Evolutionary conservation across 2,113 vertebrate genomes (phyloP).

Genomic region (Henicopernis longicauda): DNA sequence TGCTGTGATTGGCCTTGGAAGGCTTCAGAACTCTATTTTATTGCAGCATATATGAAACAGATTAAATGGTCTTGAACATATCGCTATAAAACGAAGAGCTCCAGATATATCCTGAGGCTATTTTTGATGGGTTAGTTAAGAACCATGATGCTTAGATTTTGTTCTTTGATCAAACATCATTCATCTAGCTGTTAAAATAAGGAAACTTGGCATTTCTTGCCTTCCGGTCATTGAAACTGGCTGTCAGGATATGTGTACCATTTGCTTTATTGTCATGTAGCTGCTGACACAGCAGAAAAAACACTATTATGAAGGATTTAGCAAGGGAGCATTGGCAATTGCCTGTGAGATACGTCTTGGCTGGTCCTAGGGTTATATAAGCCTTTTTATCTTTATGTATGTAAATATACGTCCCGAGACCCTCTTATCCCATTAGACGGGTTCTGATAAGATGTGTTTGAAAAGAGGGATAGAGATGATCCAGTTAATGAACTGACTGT

Average conservation of each 20-base stretch:
- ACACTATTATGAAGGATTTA: neutral
- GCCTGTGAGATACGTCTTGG: neutral
- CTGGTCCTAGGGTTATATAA: neutral
- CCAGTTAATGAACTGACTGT: neutral
- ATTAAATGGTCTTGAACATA: neutral
- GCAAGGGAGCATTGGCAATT: neutral
- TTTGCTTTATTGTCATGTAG: neutral
- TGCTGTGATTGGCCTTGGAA: neutral
- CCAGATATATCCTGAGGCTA: neutral
- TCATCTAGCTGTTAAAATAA: neutral
- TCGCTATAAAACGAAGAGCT: neutral
- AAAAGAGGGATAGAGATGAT: neutral
- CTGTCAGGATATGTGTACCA: neutral
- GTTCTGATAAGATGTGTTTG: neutral
- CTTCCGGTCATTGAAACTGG: neutral
- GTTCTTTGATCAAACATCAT: constrained; percentile 26
- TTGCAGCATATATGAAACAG: neutral
- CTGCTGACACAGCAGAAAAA: neutral
- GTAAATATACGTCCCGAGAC: neutral
- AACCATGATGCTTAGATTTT: neutral
- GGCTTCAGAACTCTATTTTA: neutral
- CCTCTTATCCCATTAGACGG: neutral
- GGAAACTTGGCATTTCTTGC: neutral
- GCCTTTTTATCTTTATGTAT: neutral
- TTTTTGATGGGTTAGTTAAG: constrained; percentile 27